Base-by-base conservation (phyloP, 2,113 vertebrate genomes). In the Perccottus glenii region DNA sequence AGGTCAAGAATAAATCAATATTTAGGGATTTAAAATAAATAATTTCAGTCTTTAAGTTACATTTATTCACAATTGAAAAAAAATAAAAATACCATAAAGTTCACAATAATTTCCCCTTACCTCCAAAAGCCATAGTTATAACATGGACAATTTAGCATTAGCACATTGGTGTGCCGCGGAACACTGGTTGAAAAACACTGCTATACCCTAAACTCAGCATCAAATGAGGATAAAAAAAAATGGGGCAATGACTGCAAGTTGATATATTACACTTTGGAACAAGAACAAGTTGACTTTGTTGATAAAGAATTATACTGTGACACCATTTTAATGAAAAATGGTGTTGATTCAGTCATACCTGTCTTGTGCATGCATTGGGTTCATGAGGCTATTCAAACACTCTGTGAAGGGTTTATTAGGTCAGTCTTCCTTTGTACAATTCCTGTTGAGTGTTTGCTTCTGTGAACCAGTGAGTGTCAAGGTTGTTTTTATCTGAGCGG, bases 301-400 rank as follows among this genome's bases (percentile, higher is more conserved):
- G 55, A 15, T 51, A 32, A 51, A 40, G 43, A 79, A 65, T 44
- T 9, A 60, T 42, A 16, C 42, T 63, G 46, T 64, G 46, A 40
- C n/a, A 53, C 32, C 48, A 53, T 53, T 57, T 59, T 53, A 51
- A 48, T 64, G 45, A 78, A 75, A 80, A 57, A 38, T 70, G 58
- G 27, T 69, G 64, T 85, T 78, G 72, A 76, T 76, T 81, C 33
- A 68, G 70, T 83, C 69, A 64, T 64, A 65, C 73, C 51, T 81
- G 35, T 36, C 57, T 52, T 55, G 55, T 61, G 5, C 44, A 35
- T 48, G 44, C 71, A 73, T n/a, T 2, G 43, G 32, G 38, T 65
- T 64, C 61, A 75, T 81, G 75, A 75, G 9, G 11, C 56, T 77
- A 58, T 61, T 73, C 68, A 78, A 83, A 83, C 78, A 82, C 60